Evolutionary conservation across 1,140 invertebrate genomes (phyloP).

Genomic region (Pseudomyrmex flavicornis): DNA sequence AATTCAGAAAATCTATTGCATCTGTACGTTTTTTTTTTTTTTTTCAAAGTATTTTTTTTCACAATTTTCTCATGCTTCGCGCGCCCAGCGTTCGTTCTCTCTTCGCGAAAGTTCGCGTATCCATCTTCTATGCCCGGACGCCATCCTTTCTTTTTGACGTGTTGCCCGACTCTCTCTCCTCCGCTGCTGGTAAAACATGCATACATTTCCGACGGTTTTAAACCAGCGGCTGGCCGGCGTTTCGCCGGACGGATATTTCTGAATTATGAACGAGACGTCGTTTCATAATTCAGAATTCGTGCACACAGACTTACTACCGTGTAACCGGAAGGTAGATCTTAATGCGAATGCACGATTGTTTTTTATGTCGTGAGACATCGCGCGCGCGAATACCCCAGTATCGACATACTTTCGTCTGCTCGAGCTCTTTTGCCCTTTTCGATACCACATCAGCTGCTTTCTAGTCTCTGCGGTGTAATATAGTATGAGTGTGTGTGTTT

Average conservation of each 20-base stretch:
- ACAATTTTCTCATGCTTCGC: slow-evolving; percentile 25
- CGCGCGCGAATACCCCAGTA: neutral
- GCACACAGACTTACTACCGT: slow-evolving; percentile 11
- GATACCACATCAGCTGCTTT: neutral
- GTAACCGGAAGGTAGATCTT: slow-evolving; percentile 38
- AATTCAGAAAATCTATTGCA: neutral
- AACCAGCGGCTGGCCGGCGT: slow-evolving; percentile 16
- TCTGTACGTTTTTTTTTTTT: neutral
- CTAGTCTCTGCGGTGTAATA: too few species aligned
- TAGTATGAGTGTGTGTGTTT: too few species aligned
- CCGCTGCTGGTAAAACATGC: slow-evolving; percentile 62
- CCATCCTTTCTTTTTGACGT: slow-evolving; percentile 49
- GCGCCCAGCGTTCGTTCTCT: neutral
- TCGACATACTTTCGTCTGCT: neutral
- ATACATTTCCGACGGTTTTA: slow-evolving; percentile 52
- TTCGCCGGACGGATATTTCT: slow-evolving; percentile 64
- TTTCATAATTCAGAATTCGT: slow-evolving; percentile 42
- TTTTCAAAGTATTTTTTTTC: slow-evolving; percentile 25
- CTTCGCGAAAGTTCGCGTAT: slow-evolving; percentile 34
- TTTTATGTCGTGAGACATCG: neutral
- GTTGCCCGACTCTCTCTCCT: slow-evolving; percentile 25
- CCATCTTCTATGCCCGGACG: slow-evolving; percentile 19
- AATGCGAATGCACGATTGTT: slow-evolving; percentile 54
- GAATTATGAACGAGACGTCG: slow-evolving; percentile 60
- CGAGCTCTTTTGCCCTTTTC: too few species aligned